Conservation (phyloP, 2,113 vertebrate genomes). For the Sciurus niger region DNA sequence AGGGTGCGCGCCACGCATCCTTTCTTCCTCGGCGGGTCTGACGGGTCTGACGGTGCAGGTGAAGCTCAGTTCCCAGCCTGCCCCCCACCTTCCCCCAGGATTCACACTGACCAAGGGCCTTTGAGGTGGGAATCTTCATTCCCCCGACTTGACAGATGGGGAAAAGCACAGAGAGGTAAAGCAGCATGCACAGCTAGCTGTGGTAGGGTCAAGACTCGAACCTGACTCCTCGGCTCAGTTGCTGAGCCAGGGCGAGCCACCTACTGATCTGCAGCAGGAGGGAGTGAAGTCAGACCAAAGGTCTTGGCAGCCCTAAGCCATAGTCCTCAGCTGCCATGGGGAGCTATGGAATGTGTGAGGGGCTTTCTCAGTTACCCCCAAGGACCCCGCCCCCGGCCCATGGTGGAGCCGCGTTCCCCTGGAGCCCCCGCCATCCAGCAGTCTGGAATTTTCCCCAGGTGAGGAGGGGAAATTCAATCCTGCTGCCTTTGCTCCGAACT, state of each 20-base stretch:
- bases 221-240: not conserved
- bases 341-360: not conserved
- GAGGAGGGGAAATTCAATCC: slow-evolving; percentile 81
- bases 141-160: not conserved
- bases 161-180: not conserved
- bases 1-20: not conserved
- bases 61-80: not conserved
- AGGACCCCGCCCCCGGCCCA: not conserved
- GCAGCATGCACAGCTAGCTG: not conserved
- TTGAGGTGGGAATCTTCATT: not conserved
- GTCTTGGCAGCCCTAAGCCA: not conserved
- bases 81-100: not conserved
- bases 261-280: not conserved
- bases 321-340: not conserved
- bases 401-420: not conserved
- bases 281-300: not conserved
- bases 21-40: not conserved
- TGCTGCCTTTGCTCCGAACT: slow-evolving; percentile 67
- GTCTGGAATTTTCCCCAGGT: slow-evolving; percentile 66
- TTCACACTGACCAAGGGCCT: not conserved
- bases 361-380: not conserved
- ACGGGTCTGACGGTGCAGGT: not conserved
- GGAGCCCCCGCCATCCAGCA: not conserved
- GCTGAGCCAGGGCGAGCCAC: not conserved
- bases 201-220: not conserved